A percentile compares a stretch with the other conserved stretches of the same genome.
Conservation (phyloP, 2,797 vertebrate genomes). For the Menidia menidia region DNA sequence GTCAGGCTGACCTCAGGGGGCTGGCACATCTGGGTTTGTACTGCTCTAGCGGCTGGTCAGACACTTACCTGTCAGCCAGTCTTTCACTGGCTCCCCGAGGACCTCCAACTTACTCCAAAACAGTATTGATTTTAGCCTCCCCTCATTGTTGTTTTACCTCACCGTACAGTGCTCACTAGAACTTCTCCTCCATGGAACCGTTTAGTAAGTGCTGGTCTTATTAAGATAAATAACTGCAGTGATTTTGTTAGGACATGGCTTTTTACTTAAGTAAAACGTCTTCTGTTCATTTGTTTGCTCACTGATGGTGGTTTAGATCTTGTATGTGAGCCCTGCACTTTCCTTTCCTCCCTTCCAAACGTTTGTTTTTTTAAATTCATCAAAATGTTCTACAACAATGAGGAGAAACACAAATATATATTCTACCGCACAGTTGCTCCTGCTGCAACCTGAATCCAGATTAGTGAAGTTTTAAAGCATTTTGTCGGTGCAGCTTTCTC, state of each 20-base stretch:
- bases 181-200: constrained; percentile 46
- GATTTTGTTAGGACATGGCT: constrained; percentile 34
- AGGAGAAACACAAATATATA: constrained; percentile 19
- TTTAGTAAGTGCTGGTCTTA: constrained; percentile 37
- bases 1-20: constrained; percentile 58
- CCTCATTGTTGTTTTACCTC: constrained; percentile 70
- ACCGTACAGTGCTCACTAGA: constrained; percentile 55
- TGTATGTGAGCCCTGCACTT: constrained; percentile 56
- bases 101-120: constrained; percentile 62
- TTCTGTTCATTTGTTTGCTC: constrained; percentile 53
- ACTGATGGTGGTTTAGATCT: constrained; percentile 49
- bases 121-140: constrained; percentile 72
- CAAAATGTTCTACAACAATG: constrained; percentile 37
- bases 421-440: constrained; percentile 53
- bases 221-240: constrained; percentile 28
- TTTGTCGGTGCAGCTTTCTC: constrained; percentile 45
- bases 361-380: constrained; percentile 56
- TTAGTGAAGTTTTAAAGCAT: constrained; percentile 35
- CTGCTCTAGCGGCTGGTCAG: constrained; percentile 56
- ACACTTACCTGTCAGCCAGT: constrained; percentile 73
- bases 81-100: constrained; percentile 69
- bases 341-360: constrained; percentile 66
- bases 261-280: constrained; percentile 35
- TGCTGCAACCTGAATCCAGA: constrained; percentile 65
- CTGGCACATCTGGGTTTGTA: constrained; percentile 58